A percentile compares a stretch with the other conserved stretches of the same genome.
phyloP scores from a whole-genome alignment of 2,113 vertebrate genomes.

The Syrmaticus mikado region DNA sequence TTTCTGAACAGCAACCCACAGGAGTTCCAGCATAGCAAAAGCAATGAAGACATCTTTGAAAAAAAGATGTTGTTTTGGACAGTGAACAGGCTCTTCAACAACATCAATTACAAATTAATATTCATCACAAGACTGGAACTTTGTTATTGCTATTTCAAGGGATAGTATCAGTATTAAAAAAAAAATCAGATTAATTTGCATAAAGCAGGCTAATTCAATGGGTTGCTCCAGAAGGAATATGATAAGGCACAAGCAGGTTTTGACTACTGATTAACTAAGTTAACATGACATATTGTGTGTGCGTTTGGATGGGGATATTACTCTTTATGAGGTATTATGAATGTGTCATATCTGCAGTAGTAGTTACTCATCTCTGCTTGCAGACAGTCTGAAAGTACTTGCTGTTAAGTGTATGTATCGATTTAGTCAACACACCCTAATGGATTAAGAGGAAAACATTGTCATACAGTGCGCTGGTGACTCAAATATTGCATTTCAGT shows the following conservation, averaged over 20 bases:
- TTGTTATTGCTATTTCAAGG: slow-evolving; percentile 11
- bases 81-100: neutral
- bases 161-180: neutral
- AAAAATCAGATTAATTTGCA: neutral
- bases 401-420: neutral
- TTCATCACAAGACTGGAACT: neutral
- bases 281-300: neutral
- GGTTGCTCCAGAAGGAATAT: neutral
- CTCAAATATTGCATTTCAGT: neutral
- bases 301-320: neutral
- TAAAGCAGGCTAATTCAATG: neutral
- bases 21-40: neutral
- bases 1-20: neutral
- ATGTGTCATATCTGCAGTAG: neutral
- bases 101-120: neutral
- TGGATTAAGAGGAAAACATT: neutral
- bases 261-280: neutral
- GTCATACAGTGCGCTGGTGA: neutral
- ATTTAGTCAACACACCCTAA: neutral
- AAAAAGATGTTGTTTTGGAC: neutral
- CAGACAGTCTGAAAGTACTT: neutral
- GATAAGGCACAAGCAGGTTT: slow-evolving; percentile 1
- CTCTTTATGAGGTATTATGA: neutral
- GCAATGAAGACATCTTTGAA: neutral
- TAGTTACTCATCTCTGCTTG: neutral